These are phyloP conservation scores for Thaleichthys pacificus DNA, from an alignment of 2,797 vertebrate genomes.

Conservation along the genomic window DNA sequence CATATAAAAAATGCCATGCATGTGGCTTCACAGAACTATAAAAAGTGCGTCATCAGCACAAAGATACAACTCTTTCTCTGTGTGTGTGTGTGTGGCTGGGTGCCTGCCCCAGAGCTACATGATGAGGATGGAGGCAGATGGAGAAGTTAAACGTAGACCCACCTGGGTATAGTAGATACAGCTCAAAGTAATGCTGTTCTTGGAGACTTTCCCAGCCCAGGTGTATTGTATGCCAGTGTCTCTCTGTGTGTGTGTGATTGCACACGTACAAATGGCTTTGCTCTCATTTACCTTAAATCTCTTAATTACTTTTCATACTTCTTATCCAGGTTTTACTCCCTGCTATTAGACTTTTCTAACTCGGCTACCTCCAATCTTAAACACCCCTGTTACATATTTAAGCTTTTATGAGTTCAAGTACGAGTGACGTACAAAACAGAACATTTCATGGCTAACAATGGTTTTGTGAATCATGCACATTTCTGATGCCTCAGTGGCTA, in stretches of 20 bases:
- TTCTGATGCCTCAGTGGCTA: too few species aligned
- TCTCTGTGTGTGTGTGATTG: constrained; percentile 1
- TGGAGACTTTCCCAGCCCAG: constrained; percentile 74
- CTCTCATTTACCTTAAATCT: too few species aligned
- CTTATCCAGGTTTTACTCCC: too few species aligned
- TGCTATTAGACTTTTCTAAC: too few species aligned
- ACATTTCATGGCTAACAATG: too few species aligned
- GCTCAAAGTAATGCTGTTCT: constrained; percentile 70
- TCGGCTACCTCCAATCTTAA: too few species aligned
- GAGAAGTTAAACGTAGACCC: constrained; percentile 76
- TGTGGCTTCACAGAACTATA: constrained; percentile 71
- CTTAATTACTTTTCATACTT: too few species aligned
- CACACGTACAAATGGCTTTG: constrained; percentile 9
- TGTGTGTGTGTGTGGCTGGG: constrained; percentile 43
- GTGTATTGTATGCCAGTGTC: constrained; percentile 72
- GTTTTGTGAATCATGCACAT: too few species aligned
- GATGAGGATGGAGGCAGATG: constrained; percentile 78
- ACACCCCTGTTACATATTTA: too few species aligned
- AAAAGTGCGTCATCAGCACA: constrained; percentile 76
- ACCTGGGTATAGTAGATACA: constrained; percentile 77
- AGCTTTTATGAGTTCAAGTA: too few species aligned
- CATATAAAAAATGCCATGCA: constrained; percentile 66
- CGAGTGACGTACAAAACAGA: too few species aligned
- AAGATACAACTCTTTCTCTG: constrained; percentile 63
- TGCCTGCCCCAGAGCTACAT: constrained; percentile 77